Evolutionary conservation across 1,140 invertebrate genomes (phyloP).

Genomic region (Agrypnia vestita): DNA sequence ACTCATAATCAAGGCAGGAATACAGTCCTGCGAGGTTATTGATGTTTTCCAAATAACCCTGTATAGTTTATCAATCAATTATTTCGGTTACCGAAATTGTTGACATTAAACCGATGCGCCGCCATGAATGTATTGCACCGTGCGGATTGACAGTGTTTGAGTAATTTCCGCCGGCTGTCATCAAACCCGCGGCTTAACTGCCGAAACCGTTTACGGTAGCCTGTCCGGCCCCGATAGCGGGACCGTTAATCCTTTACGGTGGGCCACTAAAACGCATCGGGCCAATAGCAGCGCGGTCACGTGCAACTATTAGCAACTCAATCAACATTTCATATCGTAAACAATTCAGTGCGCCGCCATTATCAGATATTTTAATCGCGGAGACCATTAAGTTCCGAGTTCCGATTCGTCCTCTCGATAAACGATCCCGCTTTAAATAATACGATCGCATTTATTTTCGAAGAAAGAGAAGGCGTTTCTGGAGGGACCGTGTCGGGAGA

Average conservation of each 20-base stretch:
- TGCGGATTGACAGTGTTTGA: slow-evolving; percentile 7
- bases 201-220: slow-evolving; percentile 50
- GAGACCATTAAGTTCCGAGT: too few relatives aligned
- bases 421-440: not conserved
- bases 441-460: not conserved
- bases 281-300: not conserved
- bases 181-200: slow-evolving; percentile 26
- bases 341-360: not conserved
- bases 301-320: slow-evolving; percentile 40
- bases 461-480: too few relatives aligned
- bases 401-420: too few relatives aligned
- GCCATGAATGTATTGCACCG: not conserved
- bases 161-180: slow-evolving; percentile 43
- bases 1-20: too few relatives aligned
- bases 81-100: too few relatives aligned
- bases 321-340: slow-evolving; percentile 21
- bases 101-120: too few relatives aligned
- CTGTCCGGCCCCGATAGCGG: slow-evolving; percentile 54
- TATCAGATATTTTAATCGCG: not conserved
- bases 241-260: slow-evolving; percentile 56
- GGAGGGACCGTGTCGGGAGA: too few relatives aligned
- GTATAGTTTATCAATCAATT: too few relatives aligned
- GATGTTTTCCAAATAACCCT: too few relatives aligned
- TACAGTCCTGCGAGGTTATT: too few relatives aligned
- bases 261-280: slow-evolving; percentile 28